Evolutionary conservation across 2,888 invertebrate genomes (phyloP), one percentile per base, ranked within the genome.

Genomic region (Bhutanitis thaidina): DNA sequence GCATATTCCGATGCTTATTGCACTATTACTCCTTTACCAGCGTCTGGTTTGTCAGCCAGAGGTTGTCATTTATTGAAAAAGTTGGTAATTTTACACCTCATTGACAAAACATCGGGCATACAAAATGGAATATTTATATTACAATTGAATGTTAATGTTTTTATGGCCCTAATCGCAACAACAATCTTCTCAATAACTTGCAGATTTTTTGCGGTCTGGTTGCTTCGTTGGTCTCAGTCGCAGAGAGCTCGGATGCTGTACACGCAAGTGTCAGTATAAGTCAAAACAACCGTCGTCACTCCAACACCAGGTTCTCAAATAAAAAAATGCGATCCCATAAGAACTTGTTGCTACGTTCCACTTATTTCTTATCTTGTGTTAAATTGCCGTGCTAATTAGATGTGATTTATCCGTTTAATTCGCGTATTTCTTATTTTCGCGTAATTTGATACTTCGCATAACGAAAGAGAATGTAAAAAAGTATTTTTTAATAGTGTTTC

Each of bases 251-350:
- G 54, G 56, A 49, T 52, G 56, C 55, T 68, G 51, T 71, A 60
- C 78, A 76, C 77, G 77, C 77, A 75, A 81, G 74, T 78, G 86
- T 84, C 87, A 75, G 72, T 71, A 64, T 69, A 70, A 80, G 86
- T 88, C 86, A 86, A 71, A 87, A 88, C 86, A 88, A 81, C 83
- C 84, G 78, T 88, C 86, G 74, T 85, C 86, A 85, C 83, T 73
- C 70, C 64, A 58, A 67, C 68, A 65, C 72, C 65, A 69, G 59
- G 61, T 68, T 61, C 60, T 60, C 52, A 57, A 49, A 58, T 20
- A 20, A 62, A 57, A 58, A 60, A 72, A 72, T 62, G 49, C 46
- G 53, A 57, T 61, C 55, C 59, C 55, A 58, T 58, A 52, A 55
- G 59, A 58, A 55, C 61, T 62, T 59, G 54, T 55, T 58, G 65